A percentile compares a stretch with the other conserved stretches of the same genome.
phyloP scores from a whole-genome alignment of 2,797 vertebrate species.

The Phalanger gymnotis region DNA sequence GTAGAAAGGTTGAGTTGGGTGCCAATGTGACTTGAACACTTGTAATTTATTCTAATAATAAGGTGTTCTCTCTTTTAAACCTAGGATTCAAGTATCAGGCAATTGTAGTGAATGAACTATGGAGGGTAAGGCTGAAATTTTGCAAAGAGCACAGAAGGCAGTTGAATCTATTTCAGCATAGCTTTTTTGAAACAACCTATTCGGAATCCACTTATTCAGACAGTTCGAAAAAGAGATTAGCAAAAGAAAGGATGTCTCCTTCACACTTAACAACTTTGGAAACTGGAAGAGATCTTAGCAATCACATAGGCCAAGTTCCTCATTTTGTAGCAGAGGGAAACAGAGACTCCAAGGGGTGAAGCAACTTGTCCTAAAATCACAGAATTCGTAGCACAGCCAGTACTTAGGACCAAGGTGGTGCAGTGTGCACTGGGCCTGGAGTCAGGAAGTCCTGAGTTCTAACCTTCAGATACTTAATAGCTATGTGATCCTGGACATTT shows the following conservation, averaged over 20 bases:
- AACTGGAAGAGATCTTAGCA: neutral
- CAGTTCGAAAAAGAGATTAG: neutral
- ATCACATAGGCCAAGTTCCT: neutral
- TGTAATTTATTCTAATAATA: slow-evolving; percentile 19
- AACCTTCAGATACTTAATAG: neutral
- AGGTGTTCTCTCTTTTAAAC: neutral
- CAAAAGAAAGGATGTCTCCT: neutral
- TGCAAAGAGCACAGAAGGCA: neutral
- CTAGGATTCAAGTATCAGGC: neutral
- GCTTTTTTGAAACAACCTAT: neutral
- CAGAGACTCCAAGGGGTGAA: neutral
- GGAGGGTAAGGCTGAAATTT: neutral
- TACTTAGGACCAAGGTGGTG: neutral
- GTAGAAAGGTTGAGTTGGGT: slow-evolving; percentile 59
- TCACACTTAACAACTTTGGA: neutral
- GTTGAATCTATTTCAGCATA: neutral
- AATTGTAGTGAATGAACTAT: neutral
- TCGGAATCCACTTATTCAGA: neutral
- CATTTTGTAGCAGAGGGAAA: neutral
- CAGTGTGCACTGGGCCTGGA: neutral
- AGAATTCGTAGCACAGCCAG: neutral
- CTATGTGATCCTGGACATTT: neutral
- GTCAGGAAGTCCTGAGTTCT: neutral
- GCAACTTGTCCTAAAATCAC: neutral
- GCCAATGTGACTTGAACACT: slow-evolving; percentile 65